Percentiles rank a stretch among this genome's conserved stretches.
Conservation (phyloP, 2,888 invertebrate genomes). For the Cephus nigrinus region DNA sequence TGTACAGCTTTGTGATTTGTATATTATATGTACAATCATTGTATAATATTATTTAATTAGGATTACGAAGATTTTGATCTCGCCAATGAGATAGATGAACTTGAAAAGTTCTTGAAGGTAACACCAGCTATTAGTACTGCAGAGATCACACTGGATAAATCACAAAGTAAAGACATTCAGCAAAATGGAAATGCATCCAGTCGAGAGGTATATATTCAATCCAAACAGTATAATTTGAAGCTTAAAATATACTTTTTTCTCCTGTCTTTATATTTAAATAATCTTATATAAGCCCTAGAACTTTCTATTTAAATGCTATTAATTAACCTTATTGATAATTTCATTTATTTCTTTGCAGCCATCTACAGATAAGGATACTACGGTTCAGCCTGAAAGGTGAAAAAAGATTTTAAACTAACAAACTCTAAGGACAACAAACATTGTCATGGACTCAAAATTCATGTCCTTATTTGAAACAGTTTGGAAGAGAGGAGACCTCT, state of each 20-base stretch:
- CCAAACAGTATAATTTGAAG: conserved; percentile 29
- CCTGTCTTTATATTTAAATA: conserved; percentile 10
- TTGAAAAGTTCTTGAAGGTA: conserved; percentile 88
- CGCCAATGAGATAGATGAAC: conserved; percentile 89
- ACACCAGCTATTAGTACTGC: conserved; percentile 70
- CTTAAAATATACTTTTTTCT: conserved; percentile 6
- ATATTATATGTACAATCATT: conserved; percentile 12
- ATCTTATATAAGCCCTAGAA: not conserved
- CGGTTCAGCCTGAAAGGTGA: conserved; percentile 52
- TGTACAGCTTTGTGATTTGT: not conserved
- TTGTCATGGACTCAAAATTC: not conserved
- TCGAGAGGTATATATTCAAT: conserved; percentile 57
- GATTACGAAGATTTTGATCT: conserved; percentile 94
- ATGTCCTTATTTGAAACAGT: conserved; percentile 32
- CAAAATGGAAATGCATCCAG: conserved; percentile 64
- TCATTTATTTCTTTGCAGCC: conserved; percentile 46
- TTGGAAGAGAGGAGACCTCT: conserved; percentile 51
- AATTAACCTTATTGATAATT: not conserved
- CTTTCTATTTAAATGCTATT: not conserved
- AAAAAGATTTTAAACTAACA: conserved; percentile 8
- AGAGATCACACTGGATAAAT: conserved; percentile 58
- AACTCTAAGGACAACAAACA: not conserved
- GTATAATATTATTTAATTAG: conserved; percentile 67
- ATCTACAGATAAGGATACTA: conserved; percentile 60
- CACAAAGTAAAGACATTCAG: conserved; percentile 50